These are phyloP conservation scores for Melieria omissa DNA, from an alignment of 2,888 invertebrate genomes.

Conservation along the genomic window DNA sequence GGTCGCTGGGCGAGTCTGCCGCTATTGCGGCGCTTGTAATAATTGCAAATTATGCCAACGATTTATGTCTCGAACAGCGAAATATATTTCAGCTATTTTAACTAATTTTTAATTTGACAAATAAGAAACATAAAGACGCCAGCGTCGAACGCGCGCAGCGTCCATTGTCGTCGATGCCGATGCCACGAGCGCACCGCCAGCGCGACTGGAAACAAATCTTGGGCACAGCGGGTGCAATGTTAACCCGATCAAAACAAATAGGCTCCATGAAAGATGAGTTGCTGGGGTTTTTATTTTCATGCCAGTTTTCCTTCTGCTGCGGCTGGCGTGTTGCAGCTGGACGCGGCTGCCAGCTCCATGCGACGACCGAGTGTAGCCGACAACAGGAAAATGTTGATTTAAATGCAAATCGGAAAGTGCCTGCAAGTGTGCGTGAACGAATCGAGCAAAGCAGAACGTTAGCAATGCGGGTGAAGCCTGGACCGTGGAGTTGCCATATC, in stretches of 20 bases:
- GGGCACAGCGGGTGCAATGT: constrained; percentile 50
- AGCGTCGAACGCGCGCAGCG: background rate
- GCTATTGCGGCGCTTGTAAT: no score
- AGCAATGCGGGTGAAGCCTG: no score
- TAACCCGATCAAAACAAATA: constrained; percentile 50
- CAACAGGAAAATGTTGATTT: constrained; percentile 22
- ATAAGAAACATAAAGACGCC: background rate
- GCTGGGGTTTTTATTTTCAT: background rate
- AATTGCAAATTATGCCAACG: no score
- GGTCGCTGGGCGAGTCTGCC: no score
- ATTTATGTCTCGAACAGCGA: no score
- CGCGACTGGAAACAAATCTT: constrained; percentile 35
- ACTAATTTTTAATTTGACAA: constrained; percentile 3
- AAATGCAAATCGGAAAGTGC: constrained; percentile 28
- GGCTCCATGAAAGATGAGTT: constrained; percentile 30
- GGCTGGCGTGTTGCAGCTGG: constrained; percentile 12
- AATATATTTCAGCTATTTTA: background rate
- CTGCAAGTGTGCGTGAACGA: background rate
- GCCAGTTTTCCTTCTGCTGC: no score
- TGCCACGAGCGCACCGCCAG: background rate
- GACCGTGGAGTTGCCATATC: no score
- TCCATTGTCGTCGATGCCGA: background rate
- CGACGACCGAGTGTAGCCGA: constrained; percentile 2
- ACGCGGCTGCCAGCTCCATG: constrained; percentile 2
- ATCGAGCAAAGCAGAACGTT: no score